Evolutionary conservation across 2,113 vertebrate species (phyloP).

Genomic region (Sapayoa aenigma): DNA sequence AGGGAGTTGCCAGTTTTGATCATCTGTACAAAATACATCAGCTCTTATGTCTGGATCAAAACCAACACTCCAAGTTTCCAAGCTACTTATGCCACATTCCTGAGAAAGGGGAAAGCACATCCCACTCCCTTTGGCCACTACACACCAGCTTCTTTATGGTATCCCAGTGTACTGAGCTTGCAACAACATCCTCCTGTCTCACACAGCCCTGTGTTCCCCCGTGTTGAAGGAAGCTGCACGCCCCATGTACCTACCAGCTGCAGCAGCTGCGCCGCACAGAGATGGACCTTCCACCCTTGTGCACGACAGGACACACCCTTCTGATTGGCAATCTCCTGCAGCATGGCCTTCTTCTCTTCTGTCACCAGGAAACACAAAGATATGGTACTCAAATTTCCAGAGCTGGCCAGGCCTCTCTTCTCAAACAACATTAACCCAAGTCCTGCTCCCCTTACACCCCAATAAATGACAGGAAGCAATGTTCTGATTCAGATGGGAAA

Average conservation of each 20-base stretch:
- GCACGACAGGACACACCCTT: slow-evolving; percentile 94
- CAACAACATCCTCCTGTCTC: neutral
- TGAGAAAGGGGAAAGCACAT: slow-evolving; percentile 31
- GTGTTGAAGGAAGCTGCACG: neutral
- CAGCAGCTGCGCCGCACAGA: slow-evolving; percentile 93
- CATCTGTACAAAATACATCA: slow-evolving; percentile 72
- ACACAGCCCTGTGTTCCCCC: neutral
- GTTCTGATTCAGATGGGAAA: neutral
- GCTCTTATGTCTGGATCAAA: slow-evolving; percentile 70
- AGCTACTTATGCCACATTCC: slow-evolving; percentile 56
- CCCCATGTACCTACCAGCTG: slow-evolving; percentile 85
- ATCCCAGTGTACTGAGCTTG: slow-evolving; percentile 1
- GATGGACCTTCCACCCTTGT: slow-evolving; percentile 97
- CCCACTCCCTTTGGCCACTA: slow-evolving; percentile 50
- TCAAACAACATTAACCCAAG: neutral
- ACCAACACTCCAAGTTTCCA: slow-evolving; percentile 55
- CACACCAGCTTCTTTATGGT: neutral
- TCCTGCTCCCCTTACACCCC: neutral
- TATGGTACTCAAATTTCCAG: neutral
- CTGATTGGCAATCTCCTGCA: slow-evolving; percentile 97
- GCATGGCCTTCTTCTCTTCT: slow-evolving; percentile 96
- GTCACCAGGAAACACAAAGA: slow-evolving; percentile 20
- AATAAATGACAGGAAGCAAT: neutral
- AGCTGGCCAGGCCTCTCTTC: neutral
- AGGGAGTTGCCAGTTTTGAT: slow-evolving; percentile 72